These are phyloP conservation scores for Phaethornis superciliosus DNA, from an alignment of 2,113 vertebrate species.

Conservation along the genomic window DNA sequence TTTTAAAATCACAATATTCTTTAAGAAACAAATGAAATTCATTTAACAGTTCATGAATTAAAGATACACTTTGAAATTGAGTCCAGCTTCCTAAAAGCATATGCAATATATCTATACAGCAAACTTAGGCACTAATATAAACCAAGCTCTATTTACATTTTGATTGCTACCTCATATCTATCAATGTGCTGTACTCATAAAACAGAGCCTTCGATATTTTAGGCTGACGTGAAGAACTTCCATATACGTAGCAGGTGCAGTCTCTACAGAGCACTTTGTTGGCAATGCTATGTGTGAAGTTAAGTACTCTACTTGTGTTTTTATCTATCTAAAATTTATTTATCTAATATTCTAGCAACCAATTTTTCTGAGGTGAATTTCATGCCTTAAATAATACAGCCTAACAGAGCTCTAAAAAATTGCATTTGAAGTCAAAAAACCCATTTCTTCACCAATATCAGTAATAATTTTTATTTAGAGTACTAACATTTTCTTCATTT, in stretches of 20 bases:
- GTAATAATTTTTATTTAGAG: not conserved
- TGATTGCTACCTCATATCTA: slow-evolving; percentile 52
- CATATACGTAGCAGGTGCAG: not conserved
- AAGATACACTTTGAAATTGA: slow-evolving; percentile 58
- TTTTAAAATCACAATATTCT: slow-evolving; percentile 58
- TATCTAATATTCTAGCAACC: not conserved
- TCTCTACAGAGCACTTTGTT: not conserved
- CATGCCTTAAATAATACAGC: not conserved
- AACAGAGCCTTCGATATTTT: slow-evolving; percentile 41
- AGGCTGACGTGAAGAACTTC: slow-evolving; percentile 22
- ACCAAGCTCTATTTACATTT: slow-evolving; percentile 63
- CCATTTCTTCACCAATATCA: not conserved
- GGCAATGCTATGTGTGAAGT: not conserved
- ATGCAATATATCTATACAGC: slow-evolving; percentile 28
- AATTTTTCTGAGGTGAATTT: not conserved
- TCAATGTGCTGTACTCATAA: slow-evolving; percentile 52
- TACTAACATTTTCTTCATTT: not conserved
- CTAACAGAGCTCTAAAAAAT: not conserved
- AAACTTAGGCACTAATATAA: slow-evolving; percentile 37
- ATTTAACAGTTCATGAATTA: slow-evolving; percentile 67
- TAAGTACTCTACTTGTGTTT: not conserved
- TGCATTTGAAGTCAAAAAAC: not conserved
- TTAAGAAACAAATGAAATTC: slow-evolving; percentile 38
- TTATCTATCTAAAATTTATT: slow-evolving; percentile 20
- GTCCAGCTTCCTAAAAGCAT: slow-evolving; percentile 35